Evolutionary conservation across 2,888 invertebrate genomes (phyloP).

Genomic region (Aleiodes alternator): DNA sequence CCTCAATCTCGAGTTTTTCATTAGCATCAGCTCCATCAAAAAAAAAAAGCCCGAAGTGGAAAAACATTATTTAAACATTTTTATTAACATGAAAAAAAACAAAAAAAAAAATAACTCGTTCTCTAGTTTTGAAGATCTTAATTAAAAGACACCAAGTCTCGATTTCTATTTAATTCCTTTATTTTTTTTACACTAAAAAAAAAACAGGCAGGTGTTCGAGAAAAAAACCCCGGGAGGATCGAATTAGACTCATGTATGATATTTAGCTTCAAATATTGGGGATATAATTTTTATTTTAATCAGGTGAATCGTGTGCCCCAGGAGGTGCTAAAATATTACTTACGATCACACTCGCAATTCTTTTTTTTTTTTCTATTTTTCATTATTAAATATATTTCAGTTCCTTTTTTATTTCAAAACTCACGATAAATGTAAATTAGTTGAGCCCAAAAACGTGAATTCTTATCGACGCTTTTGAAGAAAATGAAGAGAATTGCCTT

Average conservation of each 20-base stretch:
- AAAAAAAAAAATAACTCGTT: too few relatives aligned
- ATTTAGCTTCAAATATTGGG: conserved; percentile 21
- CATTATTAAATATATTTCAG: conserved; percentile 1
- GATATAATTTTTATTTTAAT: conserved; percentile 35
- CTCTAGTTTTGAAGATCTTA: conserved; percentile 27
- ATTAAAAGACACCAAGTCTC: conserved; percentile 20
- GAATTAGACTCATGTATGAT: conserved; percentile 8
- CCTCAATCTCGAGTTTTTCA: conserved; percentile 64
- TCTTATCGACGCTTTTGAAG: too few relatives aligned
- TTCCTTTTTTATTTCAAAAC: too few relatives aligned
- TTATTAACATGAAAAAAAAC: not conserved
- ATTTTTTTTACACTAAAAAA: not conserved
- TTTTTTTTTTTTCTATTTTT: not conserved
- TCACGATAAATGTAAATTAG: too few relatives aligned
- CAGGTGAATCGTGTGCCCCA: conserved; percentile 18
- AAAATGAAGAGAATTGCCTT: too few relatives aligned
- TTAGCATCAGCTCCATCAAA: too few relatives aligned
- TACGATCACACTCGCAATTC: not conserved
- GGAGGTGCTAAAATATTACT: conserved; percentile 29
- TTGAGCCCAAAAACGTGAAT: too few relatives aligned
- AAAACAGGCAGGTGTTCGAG: conserved; percentile 15
- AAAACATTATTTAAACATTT: not conserved
- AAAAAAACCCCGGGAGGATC: not conserved
- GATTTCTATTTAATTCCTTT: too few relatives aligned
- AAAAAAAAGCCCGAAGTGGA: too few relatives aligned